These are phyloP conservation scores for Aphyosemion australe DNA, from an alignment of 2,113 vertebrate species.

Conservation along the genomic window DNA sequence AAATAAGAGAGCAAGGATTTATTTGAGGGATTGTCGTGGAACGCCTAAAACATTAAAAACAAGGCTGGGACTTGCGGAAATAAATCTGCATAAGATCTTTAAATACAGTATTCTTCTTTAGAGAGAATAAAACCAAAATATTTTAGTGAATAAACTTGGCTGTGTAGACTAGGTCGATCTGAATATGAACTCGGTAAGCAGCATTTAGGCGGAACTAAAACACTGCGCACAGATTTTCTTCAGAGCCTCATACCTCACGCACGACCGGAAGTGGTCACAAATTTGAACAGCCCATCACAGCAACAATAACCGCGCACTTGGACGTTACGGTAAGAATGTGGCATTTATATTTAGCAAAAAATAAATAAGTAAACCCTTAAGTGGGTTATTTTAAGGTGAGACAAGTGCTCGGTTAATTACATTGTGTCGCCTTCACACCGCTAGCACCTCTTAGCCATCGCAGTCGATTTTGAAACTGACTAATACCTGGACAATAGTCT, in stretches of 20 bases:
- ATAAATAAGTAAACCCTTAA: neutral
- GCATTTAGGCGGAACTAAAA: constrained; percentile 43
- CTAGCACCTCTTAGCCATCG: constrained; percentile 2
- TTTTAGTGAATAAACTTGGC: no score
- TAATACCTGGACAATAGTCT: constrained; percentile 65
- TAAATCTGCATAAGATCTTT: no score
- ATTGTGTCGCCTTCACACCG: neutral
- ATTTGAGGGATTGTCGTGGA: no score
- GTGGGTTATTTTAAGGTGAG: constrained; percentile 27
- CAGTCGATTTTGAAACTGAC: constrained; percentile 44
- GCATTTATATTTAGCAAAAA: constrained; percentile 4
- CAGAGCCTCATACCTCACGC: constrained; percentile 25
- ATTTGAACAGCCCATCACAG: constrained; percentile 63
- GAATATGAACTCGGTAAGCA: no score
- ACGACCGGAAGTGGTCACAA: constrained; percentile 56
- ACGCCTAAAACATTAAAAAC: no score
- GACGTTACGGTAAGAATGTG: constrained; percentile 3
- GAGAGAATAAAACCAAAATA: no score
- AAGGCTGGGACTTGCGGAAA: no score
- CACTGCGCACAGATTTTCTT: constrained; percentile 20
- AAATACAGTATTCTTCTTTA: no score
- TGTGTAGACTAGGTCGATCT: no score
- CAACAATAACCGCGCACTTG: constrained; percentile 56
- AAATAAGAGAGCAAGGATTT: no score
- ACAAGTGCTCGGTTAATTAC: neutral